phyloP scores from a whole-genome alignment of 2,888 invertebrate genomes.

The Noctua comes region DNA sequence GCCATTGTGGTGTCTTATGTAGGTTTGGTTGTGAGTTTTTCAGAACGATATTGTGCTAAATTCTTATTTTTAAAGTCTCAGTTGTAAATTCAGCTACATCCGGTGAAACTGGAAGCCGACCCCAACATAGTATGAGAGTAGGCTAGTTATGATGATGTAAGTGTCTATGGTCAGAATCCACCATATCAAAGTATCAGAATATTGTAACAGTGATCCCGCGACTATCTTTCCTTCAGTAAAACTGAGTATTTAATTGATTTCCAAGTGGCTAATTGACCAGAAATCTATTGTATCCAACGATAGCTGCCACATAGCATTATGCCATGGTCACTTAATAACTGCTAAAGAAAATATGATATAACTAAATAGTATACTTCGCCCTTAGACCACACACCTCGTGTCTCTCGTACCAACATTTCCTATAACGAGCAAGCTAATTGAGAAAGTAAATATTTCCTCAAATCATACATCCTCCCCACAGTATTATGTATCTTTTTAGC shows the following conservation, averaged over 20 bases:
- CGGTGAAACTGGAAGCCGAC: neutral
- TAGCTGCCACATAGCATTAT: neutral
- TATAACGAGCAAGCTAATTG: conserved; percentile 14
- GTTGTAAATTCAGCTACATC: neutral
- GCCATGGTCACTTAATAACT: neutral
- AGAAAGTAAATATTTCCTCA: conserved; percentile 37
- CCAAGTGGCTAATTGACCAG: neutral
- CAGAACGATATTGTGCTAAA: neutral
- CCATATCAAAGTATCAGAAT: neutral
- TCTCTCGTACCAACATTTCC: neutral
- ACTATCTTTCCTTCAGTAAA: neutral
- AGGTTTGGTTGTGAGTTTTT: neutral
- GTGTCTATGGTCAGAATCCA: neutral
- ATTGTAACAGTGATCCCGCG: neutral
- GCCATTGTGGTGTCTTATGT: conserved; percentile 1
- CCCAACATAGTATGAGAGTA: neutral
- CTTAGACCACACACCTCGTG: conserved; percentile 43
- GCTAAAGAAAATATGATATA: neutral
- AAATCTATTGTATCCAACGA: neutral
- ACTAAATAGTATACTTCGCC: neutral
- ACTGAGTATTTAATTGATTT: neutral
- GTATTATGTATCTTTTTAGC: conserved; percentile 37
- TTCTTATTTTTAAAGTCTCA: neutral
- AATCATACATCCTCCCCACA: conserved; percentile 21
- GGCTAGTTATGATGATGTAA: neutral